Percentiles rank a stretch among this genome's conserved stretches.
Conservation (phyloP, 2,113 vertebrate species). For the Dicentrarchus labrax region DNA sequence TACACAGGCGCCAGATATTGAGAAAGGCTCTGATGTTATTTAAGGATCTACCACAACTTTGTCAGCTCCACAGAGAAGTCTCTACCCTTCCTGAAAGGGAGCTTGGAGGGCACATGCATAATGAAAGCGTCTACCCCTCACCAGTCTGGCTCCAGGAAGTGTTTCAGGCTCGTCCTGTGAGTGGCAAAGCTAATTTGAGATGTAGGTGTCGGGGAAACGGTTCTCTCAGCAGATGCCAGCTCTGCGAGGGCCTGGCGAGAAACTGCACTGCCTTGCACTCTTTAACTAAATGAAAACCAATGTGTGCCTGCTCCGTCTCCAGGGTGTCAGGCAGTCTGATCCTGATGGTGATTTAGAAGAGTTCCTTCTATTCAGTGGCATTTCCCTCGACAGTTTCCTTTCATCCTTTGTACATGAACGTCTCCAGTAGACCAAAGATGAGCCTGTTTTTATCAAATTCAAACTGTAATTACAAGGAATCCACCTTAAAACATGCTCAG, state of each 20-base stretch:
- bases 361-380: not conserved
- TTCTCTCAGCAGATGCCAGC: conserved; percentile 59
- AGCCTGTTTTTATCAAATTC: not conserved
- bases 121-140: conserved; percentile 32
- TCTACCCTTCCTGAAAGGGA: conserved; percentile 21
- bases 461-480: not conserved
- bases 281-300: conserved; percentile 22
- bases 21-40: conserved; percentile 52
- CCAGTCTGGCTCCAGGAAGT: conserved; percentile 49
- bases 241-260: conserved; percentile 26
- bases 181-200: conserved; percentile 56
- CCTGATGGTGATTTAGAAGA: not conserved
- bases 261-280: conserved; percentile 37
- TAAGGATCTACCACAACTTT: conserved; percentile 23
- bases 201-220: conserved; percentile 52
- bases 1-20: not conserved
- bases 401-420: not conserved
- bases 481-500: no score
- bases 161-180: conserved; percentile 45
- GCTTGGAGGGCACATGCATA: conserved; percentile 17
- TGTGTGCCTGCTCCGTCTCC: conserved; percentile 25
- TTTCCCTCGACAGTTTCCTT: not conserved
- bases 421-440: not conserved
- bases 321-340: conserved; percentile 10
- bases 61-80: conserved; percentile 12